Percentiles rank a stretch among this genome's conserved stretches.
Conservation (phyloP, 2,113 vertebrate genomes). For the Spea multiplicata region DNA sequence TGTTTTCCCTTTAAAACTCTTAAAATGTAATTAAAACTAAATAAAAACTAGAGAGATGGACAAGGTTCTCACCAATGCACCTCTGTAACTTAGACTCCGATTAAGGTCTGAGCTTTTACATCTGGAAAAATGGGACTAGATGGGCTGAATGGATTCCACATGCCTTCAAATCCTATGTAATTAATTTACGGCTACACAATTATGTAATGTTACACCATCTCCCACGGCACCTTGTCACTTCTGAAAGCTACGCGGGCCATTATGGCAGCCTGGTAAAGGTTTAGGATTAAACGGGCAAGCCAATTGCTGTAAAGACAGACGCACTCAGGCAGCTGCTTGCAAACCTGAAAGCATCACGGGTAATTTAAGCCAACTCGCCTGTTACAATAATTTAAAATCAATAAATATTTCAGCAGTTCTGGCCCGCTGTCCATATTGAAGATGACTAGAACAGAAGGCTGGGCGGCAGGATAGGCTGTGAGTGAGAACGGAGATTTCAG, state of each 20-base stretch:
- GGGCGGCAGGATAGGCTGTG: conserved; percentile 31
- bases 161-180: too few relatives aligned
- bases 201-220: not conserved
- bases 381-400: conserved; percentile 49
- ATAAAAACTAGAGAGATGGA: too few relatives aligned
- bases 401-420: conserved; percentile 49
- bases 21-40: too few relatives aligned
- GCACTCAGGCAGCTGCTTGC: conserved; percentile 37
- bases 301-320: conserved; percentile 42
- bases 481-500: conserved; percentile 31
- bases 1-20: too few relatives aligned
- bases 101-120: too few relatives aligned
- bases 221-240: not conserved
- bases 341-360: conserved; percentile 45
- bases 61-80: too few relatives aligned
- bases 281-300: conserved; percentile 38
- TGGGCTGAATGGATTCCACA: too few relatives aligned
- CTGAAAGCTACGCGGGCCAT: conserved; percentile 21
- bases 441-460: conserved; percentile 46
- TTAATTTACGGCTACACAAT: not conserved
- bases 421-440: conserved; percentile 33
- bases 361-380: conserved; percentile 47
- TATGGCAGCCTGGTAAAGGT: conserved; percentile 36
- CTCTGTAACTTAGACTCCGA: too few relatives aligned
- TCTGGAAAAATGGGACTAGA: too few relatives aligned